These are phyloP conservation scores for Gastracanthus pulcherrimus DNA, from an alignment of 2,888 invertebrate species.

Conservation along the genomic window DNA sequence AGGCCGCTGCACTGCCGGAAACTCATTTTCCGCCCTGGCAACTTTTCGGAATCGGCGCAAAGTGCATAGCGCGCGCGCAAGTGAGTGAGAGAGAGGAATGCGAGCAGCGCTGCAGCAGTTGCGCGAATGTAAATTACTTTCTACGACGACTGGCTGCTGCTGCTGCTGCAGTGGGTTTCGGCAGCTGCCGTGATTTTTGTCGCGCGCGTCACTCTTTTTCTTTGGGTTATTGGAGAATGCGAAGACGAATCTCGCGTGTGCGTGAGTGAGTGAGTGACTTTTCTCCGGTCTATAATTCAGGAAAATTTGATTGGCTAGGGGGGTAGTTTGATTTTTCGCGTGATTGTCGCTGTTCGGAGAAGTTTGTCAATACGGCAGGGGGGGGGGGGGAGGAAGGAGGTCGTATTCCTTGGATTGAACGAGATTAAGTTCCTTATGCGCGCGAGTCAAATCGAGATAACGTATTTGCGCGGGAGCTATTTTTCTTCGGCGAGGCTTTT, in stretches of 20 bases:
- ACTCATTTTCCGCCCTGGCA: constrained; percentile 71
- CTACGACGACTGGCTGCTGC: too few species aligned
- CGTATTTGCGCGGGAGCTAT: not conserved
- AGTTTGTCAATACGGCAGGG: not conserved
- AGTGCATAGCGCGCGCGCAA: constrained; percentile 3
- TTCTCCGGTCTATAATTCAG: not conserved
- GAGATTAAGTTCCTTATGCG: not conserved
- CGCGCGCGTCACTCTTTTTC: not conserved
- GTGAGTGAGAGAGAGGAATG: constrained; percentile 23
- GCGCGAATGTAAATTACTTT: not conserved
- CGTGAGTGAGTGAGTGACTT: not conserved
- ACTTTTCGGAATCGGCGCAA: constrained; percentile 65
- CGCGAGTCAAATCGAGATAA: too few species aligned
- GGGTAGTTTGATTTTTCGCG: not conserved
- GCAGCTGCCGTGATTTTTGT: not conserved
- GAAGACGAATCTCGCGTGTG: too few species aligned
- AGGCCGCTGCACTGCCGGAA: constrained; percentile 55
- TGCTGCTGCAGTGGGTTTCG: too few species aligned
- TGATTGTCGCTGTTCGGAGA: not conserved
- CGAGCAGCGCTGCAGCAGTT: not conserved
- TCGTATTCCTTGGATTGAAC: not conserved
- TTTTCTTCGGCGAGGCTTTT: too few species aligned
- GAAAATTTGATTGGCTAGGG: not conserved
- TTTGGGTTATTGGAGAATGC: too few species aligned
- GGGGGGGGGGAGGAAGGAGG: not conserved